Conservation (phyloP, 1,140 invertebrate species). For the Melitaea cinxia region DNA sequence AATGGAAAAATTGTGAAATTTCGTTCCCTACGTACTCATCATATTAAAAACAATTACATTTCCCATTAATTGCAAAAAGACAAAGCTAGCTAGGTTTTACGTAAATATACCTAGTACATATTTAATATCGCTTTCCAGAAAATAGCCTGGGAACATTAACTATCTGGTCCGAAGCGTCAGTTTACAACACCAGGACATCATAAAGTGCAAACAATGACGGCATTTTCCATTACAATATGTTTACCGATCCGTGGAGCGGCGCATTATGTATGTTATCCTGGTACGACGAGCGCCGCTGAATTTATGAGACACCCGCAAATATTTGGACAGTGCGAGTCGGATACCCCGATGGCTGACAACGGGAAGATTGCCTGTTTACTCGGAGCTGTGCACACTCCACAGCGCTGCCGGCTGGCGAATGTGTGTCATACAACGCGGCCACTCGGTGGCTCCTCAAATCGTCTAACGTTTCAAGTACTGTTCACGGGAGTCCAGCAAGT, state of each 20-base stretch:
- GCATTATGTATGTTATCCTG: conserved; percentile 81
- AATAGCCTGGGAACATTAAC: conserved; percentile 31
- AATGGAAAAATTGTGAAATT: no score
- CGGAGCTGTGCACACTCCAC: conserved; percentile 18
- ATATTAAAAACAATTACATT: no score
- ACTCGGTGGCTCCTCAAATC: background rate
- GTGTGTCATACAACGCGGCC: background rate
- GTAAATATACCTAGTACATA: conserved; percentile 3
- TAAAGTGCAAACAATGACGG: conserved; percentile 79
- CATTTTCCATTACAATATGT: conserved; percentile 82
- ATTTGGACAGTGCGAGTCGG: conserved; percentile 73
- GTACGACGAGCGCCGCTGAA: conserved; percentile 70
- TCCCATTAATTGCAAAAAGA: no score
- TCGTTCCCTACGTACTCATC: no score
- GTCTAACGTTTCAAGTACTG: background rate
- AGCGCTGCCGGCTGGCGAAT: conserved; percentile 6
- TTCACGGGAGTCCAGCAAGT: background rate
- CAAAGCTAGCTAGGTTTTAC: background rate
- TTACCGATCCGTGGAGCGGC: conserved; percentile 76
- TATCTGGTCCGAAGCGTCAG: conserved; percentile 58
- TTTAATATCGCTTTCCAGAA: background rate
- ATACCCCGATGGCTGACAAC: conserved; percentile 67
- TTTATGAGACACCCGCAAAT: conserved; percentile 79
- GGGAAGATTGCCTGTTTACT: conserved; percentile 78
- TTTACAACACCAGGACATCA: conserved; percentile 75